These are phyloP conservation scores for Andricus curvator DNA, from an alignment of 2,888 invertebrate species.

Conservation along the genomic window DNA sequence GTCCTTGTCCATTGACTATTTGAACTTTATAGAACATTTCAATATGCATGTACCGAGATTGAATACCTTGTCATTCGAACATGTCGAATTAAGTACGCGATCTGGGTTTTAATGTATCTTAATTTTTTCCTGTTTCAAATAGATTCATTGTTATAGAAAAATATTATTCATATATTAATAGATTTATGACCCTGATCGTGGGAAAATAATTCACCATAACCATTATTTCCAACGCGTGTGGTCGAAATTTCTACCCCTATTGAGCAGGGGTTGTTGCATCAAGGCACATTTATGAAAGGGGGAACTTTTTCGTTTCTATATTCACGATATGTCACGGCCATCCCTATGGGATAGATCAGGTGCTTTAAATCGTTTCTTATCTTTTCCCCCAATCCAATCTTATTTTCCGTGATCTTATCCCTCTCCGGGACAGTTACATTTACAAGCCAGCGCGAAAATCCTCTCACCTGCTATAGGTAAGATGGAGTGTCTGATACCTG, in stretches of 20 bases:
- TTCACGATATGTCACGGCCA: background rate
- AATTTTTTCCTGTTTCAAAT: background rate
- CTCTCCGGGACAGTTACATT: background rate
- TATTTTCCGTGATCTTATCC: slow-evolving; percentile 13
- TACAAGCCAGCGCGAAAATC: slow-evolving; percentile 1
- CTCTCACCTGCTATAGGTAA: slow-evolving; percentile 26
- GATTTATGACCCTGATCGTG: background rate
- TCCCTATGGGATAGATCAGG: background rate
- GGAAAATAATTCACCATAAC: background rate
- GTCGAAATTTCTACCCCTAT: background rate
- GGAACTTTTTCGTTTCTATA: background rate
- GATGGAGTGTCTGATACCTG: slow-evolving; percentile 3
- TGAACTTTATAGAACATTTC: too few relatives aligned
- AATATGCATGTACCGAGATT: too few relatives aligned
- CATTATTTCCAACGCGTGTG: background rate
- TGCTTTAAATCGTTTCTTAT: background rate
- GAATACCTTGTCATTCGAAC: background rate
- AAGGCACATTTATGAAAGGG: background rate
- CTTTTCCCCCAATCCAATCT: slow-evolving; percentile 1
- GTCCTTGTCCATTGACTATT: background rate
- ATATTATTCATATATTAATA: background rate
- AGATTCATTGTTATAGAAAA: background rate
- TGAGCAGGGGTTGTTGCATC: background rate
- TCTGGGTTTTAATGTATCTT: background rate
- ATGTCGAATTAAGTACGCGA: background rate